Evolutionary conservation across 1,140 invertebrate genomes (phyloP), one percentile per base, ranked within the genome.

Genomic region (Listronotus oregonensis): DNA sequence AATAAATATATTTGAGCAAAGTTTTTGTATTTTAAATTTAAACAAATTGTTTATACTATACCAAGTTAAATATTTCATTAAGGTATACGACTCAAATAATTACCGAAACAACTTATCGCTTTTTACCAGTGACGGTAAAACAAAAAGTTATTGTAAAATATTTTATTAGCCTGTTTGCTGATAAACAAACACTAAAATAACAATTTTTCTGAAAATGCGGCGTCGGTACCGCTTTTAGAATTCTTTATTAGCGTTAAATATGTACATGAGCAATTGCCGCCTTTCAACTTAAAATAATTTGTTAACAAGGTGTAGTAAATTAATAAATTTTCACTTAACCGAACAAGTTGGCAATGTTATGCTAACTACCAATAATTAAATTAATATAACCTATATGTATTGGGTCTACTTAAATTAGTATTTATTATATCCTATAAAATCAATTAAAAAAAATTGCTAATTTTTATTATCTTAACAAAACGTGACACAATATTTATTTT

Each of bases 121-220:
- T 27, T n/a, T 52, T 52, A 32, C 11, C 31, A 17, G 1, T 37
- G 32, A n/a, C 32, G 50, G n/a, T 37, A 52, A 52, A 52, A 52
- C 27, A 43, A 56, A 43, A 54, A 11, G 21, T 52, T 52, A 31
- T 37, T 32, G 34, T 54, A 54, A 54, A 56, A 39, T 56, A 56
- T 43, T 42, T 21, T 56, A 56, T 39, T 56, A 56, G 39, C 14
- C 7, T 27, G 54, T 56, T 56, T 56, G 54, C 18, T 56, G 11
- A 21, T 56, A 56, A 56, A 56, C 37, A 56, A 56, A 56, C 15
- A 42, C 8, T 56, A 56, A 56, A 56, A 56, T 56, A 56, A 56
- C 54, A 56, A 54, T 56, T 56, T 27, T 56, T 56, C 37, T 17
- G 40, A 56, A 56, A 49, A 49, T 12, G 39, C 39, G 54, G 54